Percentiles rank a stretch among this genome's conserved stretches.
These are phyloP conservation scores for Calliopsis andreniformis DNA, from an alignment of 1,140 invertebrate genomes.

Conservation along the genomic window DNA sequence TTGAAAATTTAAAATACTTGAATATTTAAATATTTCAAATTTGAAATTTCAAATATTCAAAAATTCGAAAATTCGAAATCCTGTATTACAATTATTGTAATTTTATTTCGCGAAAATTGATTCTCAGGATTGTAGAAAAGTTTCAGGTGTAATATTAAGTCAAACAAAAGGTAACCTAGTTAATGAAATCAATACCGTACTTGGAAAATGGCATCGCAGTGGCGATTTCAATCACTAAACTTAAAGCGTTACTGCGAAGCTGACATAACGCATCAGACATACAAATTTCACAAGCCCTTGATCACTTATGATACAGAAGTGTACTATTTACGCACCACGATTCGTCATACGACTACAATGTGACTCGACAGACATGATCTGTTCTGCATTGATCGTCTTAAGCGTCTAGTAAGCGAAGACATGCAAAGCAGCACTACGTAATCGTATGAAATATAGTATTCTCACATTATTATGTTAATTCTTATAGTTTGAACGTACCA, in stretches of 20 bases:
- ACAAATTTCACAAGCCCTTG: constrained; percentile 21
- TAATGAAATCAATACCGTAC: neutral
- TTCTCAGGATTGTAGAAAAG: too few species aligned
- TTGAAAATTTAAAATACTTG: too few species aligned
- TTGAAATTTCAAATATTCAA: too few species aligned
- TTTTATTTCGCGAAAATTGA: too few species aligned
- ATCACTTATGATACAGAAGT: constrained; percentile 6
- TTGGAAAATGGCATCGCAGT: neutral
- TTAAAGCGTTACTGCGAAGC: constrained; percentile 1
- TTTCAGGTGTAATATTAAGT: neutral
- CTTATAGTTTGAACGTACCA: too few species aligned
- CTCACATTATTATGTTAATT: neutral
- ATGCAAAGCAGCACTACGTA: neutral
- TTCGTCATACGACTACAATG: constrained; percentile 17
- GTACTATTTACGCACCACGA: constrained; percentile 5
- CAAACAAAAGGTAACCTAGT: neutral
- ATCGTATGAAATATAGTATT: neutral
- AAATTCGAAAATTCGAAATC: too few species aligned
- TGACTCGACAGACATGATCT: neutral
- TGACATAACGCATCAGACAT: neutral
- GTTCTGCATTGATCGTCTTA: neutral
- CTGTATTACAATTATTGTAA: too few species aligned
- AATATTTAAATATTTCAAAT: too few species aligned
- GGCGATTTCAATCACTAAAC: constrained; percentile 14
- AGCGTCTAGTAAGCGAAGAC: neutral